These are phyloP conservation scores for Rhynchotus rufescens DNA, from an alignment of 2,797 vertebrate species.

Conservation along the genomic window DNA sequence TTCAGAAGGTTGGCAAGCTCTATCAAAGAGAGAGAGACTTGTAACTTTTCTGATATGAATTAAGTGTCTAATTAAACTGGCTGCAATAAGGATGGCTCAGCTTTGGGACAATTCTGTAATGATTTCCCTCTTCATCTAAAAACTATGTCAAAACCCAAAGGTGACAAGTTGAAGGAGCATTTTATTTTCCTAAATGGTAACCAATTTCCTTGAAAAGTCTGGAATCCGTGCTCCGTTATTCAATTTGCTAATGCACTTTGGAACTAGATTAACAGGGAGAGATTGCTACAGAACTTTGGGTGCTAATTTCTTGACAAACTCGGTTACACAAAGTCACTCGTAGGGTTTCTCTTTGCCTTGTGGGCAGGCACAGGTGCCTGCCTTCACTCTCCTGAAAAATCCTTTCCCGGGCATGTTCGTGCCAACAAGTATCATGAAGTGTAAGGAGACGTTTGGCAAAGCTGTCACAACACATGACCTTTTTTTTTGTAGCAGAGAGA, in stretches of 20 bases:
- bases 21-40: background rate
- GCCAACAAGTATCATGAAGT: conserved; percentile 17
- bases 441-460: conserved; percentile 15
- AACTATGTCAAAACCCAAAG: background rate
- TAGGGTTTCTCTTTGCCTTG: background rate
- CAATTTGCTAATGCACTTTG: background rate
- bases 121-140: background rate
- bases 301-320: background rate
- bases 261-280: background rate
- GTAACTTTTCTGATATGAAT: background rate
- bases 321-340: conserved; percentile 19
- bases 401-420: background rate
- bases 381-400: background rate
- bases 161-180: background rate
- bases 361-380: conserved; percentile 21
- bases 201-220: background rate
- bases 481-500: background rate
- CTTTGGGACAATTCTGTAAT: background rate
- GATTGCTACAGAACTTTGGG: background rate
- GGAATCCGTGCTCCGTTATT: background rate
- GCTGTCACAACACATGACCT: background rate
- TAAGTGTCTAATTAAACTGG: background rate
- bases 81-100: background rate
- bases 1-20: background rate
- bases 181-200: background rate